Percentiles rank a stretch among this genome's conserved stretches.
Evolutionary conservation across 2,113 vertebrate genomes (phyloP).

Genomic region (Thunnus thynnus): DNA sequence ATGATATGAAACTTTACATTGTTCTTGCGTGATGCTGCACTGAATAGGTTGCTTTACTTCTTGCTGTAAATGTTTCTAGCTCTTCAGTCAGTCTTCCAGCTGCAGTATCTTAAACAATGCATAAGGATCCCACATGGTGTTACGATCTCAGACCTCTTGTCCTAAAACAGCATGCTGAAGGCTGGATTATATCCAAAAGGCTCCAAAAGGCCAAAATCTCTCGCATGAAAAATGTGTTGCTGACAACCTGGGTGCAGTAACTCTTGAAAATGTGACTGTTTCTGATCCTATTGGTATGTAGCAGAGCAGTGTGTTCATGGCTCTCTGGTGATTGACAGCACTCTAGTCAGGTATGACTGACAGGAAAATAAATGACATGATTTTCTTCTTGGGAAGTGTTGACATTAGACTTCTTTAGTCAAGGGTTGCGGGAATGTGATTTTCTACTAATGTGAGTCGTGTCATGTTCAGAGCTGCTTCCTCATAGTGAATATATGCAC

Average conservation of each 20-base stretch:
- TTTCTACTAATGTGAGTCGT: constrained; percentile 52
- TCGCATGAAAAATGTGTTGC: constrained; percentile 91
- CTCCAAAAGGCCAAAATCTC: constrained; percentile 83
- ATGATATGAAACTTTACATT: constrained; percentile 20
- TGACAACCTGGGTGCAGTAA: constrained; percentile 89
- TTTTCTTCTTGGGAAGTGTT: constrained; percentile 64
- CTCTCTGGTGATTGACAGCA: constrained; percentile 68
- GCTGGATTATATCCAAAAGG: constrained; percentile 89
- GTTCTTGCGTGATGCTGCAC: background rate
- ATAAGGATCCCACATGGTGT: constrained; percentile 35
- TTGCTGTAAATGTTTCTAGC: constrained; percentile 33
- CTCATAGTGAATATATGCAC: constrained; percentile 46
- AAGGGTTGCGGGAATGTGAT: constrained; percentile 48
- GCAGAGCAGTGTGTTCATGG: constrained; percentile 53
- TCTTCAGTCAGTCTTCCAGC: constrained; percentile 39
- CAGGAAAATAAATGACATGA: constrained; percentile 64
- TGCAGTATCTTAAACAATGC: constrained; percentile 28
- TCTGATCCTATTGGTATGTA: constrained; percentile 62
- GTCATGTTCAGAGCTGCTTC: constrained; percentile 29
- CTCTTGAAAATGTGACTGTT: constrained; percentile 61
- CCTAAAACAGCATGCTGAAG: constrained; percentile 69
- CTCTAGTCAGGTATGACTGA: constrained; percentile 72
- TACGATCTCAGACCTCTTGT: constrained; percentile 41
- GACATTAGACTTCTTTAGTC: constrained; percentile 65
- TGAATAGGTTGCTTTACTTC: constrained; percentile 14